Evolutionary conservation across 2,888 invertebrate species (phyloP).

Genomic region (Hydriomena furcata): DNA sequence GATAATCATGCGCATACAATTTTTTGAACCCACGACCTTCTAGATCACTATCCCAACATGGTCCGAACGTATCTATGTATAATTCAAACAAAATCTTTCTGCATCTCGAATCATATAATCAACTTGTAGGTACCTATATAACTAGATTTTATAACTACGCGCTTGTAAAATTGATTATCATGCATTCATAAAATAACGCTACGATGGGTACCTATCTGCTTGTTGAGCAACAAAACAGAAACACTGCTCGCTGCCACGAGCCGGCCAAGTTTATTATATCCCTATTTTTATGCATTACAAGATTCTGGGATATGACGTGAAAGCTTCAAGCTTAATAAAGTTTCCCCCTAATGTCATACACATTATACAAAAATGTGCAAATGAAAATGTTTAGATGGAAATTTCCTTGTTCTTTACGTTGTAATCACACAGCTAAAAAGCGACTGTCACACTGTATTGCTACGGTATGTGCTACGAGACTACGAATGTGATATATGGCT

Average conservation of each 20-base stretch:
- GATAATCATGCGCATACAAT: too few species aligned
- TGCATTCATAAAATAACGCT: background rate
- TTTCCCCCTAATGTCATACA: constrained; percentile 7
- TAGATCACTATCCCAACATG: too few species aligned
- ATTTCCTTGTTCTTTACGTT: constrained; percentile 11
- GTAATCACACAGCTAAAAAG: constrained; percentile 6
- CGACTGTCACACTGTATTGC: background rate
- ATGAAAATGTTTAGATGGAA: constrained; percentile 15
- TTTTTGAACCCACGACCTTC: too few species aligned
- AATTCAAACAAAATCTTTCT: too few species aligned
- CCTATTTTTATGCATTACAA: constrained; percentile 11
- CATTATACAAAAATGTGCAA: constrained; percentile 16
- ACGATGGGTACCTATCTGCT: background rate
- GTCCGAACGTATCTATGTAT: too few species aligned
- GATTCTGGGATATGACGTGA: background rate
- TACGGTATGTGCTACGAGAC: constrained; percentile 5
- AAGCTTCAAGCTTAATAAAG: constrained; percentile 10
- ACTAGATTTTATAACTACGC: too few species aligned
- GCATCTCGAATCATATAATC: background rate
- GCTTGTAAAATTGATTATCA: background rate
- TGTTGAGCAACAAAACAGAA: constrained; percentile 1
- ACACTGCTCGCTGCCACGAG: background rate
- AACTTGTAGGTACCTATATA: background rate
- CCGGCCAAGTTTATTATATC: constrained; percentile 2
- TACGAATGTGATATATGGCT: background rate